Conservation (phyloP, 2,888 invertebrate genomes). For the Papilio gigon region DNA sequence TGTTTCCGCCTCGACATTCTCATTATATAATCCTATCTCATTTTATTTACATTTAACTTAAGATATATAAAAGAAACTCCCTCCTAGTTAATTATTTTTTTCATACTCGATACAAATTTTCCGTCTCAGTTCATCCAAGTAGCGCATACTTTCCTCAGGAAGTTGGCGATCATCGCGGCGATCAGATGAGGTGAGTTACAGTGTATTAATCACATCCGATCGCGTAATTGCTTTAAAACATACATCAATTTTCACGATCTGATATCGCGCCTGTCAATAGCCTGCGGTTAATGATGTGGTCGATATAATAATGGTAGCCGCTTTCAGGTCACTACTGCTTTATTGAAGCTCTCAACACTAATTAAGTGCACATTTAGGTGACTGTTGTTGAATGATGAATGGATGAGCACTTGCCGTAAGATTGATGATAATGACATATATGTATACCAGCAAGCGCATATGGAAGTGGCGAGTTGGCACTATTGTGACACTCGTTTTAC, state of each 20-base stretch:
- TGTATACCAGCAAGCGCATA: not conserved
- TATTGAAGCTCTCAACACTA: slow-evolving; percentile 16
- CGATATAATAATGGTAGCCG: slow-evolving; percentile 12
- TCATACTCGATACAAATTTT: too few relatives aligned
- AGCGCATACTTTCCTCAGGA: not conserved
- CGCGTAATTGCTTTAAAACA: slow-evolving; percentile 6
- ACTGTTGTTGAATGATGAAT: slow-evolving; percentile 9
- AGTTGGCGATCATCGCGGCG: too few relatives aligned
- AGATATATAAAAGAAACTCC: not conserved
- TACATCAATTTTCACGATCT: slow-evolving; percentile 4
- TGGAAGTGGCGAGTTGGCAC: not conserved
- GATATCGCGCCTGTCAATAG: slow-evolving; percentile 4
- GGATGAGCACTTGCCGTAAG: not conserved
- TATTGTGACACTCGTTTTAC: not conserved
- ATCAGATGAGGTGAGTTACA: not conserved
- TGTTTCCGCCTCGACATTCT: slow-evolving; percentile 17
- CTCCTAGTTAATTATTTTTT: too few relatives aligned
- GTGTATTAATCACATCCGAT: not conserved
- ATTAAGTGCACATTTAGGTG: slow-evolving; percentile 18
- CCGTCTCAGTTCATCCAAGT: not conserved
- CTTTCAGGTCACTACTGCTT: slow-evolving; percentile 12
- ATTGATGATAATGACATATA: not conserved
- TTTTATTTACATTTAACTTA: slow-evolving; percentile 26
- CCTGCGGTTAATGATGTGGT: slow-evolving; percentile 1
- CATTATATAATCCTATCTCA: slow-evolving; percentile 23